These are phyloP conservation scores for Helostoma temminkii DNA, from an alignment of 2,797 vertebrate species.

Conservation along the genomic window DNA sequence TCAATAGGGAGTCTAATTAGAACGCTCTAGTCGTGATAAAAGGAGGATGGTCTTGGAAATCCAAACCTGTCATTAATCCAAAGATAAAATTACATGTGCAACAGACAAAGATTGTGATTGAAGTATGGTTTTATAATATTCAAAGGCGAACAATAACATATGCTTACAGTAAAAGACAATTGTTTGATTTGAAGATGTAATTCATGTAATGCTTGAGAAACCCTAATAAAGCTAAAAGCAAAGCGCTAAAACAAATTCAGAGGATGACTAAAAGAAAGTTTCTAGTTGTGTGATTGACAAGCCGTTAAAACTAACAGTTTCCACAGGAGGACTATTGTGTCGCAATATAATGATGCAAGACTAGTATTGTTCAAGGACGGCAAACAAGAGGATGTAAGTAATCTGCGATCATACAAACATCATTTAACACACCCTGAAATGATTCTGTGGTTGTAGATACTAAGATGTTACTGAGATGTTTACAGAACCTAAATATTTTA, in stretches of 20 bases:
- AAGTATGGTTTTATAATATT: slow-evolving; percentile 79
- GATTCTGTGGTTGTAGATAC: not conserved
- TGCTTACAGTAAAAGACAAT: slow-evolving; percentile 81
- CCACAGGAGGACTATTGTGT: slow-evolving; percentile 23
- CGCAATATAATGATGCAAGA: slow-evolving; percentile 40
- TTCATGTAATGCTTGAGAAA: slow-evolving; percentile 70
- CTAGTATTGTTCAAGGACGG: slow-evolving; percentile 38
- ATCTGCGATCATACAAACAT: slow-evolving; percentile 53
- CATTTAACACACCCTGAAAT: slow-evolving; percentile 25
- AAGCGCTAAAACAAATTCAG: slow-evolving; percentile 62
- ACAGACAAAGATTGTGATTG: slow-evolving; percentile 80
- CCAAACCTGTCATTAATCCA: slow-evolving; percentile 83
- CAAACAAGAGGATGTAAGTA: slow-evolving; percentile 25
- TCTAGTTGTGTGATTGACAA: slow-evolving; percentile 66
- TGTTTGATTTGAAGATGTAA: slow-evolving; percentile 78
- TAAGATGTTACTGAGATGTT: not conserved
- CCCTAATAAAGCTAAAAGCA: slow-evolving; percentile 61
- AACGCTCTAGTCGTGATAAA: slow-evolving; percentile 76
- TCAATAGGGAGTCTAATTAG: slow-evolving; percentile 77
- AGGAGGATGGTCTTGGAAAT: slow-evolving; percentile 72
- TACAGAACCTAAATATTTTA: not conserved
- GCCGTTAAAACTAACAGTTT: slow-evolving; percentile 63
- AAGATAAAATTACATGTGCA: slow-evolving; percentile 76
- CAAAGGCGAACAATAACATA: slow-evolving; percentile 80
- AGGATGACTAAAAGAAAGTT: slow-evolving; percentile 39